Evolutionary conservation across 2,888 invertebrate genomes (phyloP), one percentile per base, ranked within the genome.

Genomic region (Eremobia ochroleuca): DNA sequence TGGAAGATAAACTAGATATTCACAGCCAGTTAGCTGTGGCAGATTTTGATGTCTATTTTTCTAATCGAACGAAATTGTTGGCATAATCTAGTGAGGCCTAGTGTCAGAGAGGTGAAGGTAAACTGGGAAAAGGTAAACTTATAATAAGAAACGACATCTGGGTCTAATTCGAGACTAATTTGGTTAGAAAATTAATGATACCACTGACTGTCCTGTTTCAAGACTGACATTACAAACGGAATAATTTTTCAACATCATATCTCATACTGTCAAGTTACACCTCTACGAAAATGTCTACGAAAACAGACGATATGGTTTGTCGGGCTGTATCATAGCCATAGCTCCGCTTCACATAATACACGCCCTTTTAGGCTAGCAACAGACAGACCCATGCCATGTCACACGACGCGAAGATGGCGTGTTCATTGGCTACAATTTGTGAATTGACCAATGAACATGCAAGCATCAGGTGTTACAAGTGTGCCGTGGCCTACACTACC

Each of bases 201-300:
- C 2, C 34, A 18, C 79, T n/a, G 58, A 55, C n/a, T 28, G 31
- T 34, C 40, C 18, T 43, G 55, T 55, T 46, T 70, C 46, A 49
- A 62, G 28, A 66, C 31, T 49, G 59, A 66, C 55, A 61, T 13
- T 25, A 79, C 46, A 61, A 65, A 79, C 58, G 46, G 62, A 80
- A 85, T 49, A 49, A 81, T 85, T 81, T 81, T 74, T 73, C 81
- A 85, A 69, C 69, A 69, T 81, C 65, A 73, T 75, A 55, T 58
- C 46, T 69, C 49, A 59, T 25, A 21, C 43, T 55, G 65, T 73
- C 59, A 73, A 62, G 55, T 58, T 81, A 58, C 43, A 73, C 49
- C 75, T 58, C n/a, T n/a, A n/a, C n/a, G n/a, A n/a, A n/a, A 28
- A 72, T 58, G 70, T 81, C 82, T 67, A 65, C 55, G 52, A 65